These are phyloP conservation scores for Pangasius sanitwongsei DNA, from an alignment of 2,797 vertebrate species.

Conservation along the genomic window DNA sequence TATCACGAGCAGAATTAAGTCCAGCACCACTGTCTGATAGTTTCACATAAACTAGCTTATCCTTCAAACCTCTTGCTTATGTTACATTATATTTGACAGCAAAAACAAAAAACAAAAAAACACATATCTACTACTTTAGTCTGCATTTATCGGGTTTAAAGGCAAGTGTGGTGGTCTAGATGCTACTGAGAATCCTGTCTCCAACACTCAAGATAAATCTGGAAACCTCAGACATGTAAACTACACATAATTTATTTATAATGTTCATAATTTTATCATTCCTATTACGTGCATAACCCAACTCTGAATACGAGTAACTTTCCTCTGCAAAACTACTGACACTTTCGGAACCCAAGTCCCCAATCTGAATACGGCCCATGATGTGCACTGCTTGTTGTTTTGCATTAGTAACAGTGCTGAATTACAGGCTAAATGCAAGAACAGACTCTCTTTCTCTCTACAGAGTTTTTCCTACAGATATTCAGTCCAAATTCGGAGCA, in stretches of 20 bases:
- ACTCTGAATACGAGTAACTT: slow-evolving; percentile 3
- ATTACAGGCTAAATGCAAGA: not conserved
- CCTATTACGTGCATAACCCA: not conserved
- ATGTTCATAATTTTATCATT: not conserved
- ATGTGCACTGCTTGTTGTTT: not conserved
- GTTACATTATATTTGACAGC: not conserved
- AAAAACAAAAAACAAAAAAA: too few species aligned
- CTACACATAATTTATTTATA: not conserved
- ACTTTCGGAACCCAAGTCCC: not conserved
- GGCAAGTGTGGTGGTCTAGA: too few species aligned
- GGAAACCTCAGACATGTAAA: not conserved
- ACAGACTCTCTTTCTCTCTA: not conserved
- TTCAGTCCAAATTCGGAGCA: not conserved
- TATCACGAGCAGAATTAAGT: not conserved
- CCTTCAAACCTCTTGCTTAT: not conserved
- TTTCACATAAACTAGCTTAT: not conserved
- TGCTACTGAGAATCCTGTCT: not conserved
- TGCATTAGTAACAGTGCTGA: not conserved
- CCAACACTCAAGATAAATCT: not conserved
- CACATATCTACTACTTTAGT: not conserved
- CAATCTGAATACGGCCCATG: not conserved
- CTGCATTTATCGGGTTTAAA: not conserved
- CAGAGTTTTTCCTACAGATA: not conserved
- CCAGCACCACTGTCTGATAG: not conserved
- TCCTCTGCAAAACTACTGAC: not conserved